Conservation (phyloP, 2,113 vertebrate species). For the Laticauda colubrina region DNA sequence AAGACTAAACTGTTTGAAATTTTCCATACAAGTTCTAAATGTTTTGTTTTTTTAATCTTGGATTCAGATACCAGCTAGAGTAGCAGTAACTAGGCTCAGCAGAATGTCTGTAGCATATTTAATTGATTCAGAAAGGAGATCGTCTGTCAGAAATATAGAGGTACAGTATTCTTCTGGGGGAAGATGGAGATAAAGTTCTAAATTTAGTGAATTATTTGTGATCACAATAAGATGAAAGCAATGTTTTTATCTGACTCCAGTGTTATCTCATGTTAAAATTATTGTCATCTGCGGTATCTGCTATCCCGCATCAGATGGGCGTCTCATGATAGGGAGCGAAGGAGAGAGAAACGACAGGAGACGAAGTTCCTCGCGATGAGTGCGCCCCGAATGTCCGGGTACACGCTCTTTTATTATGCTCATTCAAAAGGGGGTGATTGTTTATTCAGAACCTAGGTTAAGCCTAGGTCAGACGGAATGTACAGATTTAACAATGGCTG, state of each 20-base stretch:
- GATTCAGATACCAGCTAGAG: neutral
- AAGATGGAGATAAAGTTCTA: neutral
- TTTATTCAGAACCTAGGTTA: no score
- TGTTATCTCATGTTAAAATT: neutral
- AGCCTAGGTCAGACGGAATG: no score
- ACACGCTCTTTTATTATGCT: no score
- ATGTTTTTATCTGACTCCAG: neutral
- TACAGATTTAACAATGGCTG: no score
- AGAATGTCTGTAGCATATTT: neutral
- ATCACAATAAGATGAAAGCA: neutral
- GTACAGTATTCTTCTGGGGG: neutral
- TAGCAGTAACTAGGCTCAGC: neutral
- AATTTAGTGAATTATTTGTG: neutral
- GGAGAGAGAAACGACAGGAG: no score
- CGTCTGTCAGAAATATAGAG: neutral
- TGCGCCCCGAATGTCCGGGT: no score
- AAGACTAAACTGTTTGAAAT: neutral
- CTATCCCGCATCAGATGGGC: no score
- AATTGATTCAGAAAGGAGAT: neutral
- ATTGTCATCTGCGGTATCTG: neutral
- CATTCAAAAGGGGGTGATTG: no score
- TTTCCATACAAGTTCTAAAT: neutral
- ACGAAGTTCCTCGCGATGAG: no score
- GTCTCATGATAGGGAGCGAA: no score
- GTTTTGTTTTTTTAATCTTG: neutral